Conservation (phyloP, 2,113 vertebrate species). For the Lycaon pictus region DNA sequence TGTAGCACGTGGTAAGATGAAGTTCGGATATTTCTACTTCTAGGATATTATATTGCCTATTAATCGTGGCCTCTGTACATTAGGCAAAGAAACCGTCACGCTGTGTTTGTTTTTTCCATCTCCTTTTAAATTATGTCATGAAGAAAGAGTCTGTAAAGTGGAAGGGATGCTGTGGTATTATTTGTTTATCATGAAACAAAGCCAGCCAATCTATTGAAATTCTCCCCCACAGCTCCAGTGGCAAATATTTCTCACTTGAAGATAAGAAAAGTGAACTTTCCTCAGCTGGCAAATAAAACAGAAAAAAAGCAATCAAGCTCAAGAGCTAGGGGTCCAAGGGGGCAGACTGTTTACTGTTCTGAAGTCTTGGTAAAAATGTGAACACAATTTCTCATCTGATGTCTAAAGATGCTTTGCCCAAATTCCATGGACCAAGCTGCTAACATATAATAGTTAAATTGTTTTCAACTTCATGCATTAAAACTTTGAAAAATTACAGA, state of each 20-base stretch:
- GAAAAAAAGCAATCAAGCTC: not conserved
- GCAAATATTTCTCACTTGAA: conserved; percentile 31
- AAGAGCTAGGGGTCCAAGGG: not conserved
- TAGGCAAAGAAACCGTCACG: not conserved
- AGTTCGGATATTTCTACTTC: not conserved
- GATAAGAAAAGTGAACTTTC: conserved; percentile 16
- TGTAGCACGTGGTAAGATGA: not conserved
- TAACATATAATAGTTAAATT: not conserved
- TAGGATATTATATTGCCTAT: not conserved
- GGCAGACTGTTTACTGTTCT: not conserved
- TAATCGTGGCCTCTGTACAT: not conserved
- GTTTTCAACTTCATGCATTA: not conserved
- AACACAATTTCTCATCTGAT: conserved; percentile 10
- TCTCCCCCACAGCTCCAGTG: not conserved
- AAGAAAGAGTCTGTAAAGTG: not conserved
- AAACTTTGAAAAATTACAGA: conserved; percentile 46
- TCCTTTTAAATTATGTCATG: conserved; percentile 45
- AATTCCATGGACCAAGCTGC: not conserved
- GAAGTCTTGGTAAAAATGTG: not conserved
- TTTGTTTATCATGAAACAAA: not conserved
- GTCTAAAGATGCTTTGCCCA: not conserved
- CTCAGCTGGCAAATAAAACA: not conserved
- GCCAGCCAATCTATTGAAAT: not conserved
- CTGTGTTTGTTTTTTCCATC: not conserved
- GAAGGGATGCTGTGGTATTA: not conserved